Evolutionary conservation across 2,888 invertebrate species (phyloP), one percentile per base, ranked within the genome.

Genomic region (Drosophila parthenogenetica): DNA sequence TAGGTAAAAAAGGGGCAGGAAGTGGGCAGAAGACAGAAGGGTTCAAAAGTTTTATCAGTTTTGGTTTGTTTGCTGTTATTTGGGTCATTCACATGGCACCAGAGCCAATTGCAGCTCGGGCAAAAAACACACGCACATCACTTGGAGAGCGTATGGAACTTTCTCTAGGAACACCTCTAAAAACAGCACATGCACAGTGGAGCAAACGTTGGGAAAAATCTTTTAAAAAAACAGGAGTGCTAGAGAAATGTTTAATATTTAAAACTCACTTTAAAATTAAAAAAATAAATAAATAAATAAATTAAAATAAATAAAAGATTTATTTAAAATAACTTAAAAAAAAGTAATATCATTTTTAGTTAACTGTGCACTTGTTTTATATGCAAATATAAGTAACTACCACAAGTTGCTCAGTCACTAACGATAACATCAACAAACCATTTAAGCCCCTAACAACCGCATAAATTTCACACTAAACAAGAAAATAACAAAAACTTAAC

Each of bases 1-100:
- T 2, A 29, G 29, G 8, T 29, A 8, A 8, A 29, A 8, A 8
- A n/a, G n/a, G n/a, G n/a, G 29, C 29, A 8, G 8, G 29, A 29
- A 29, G 29, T 25, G 7, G 25, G 25, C 10, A 51, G 29, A 45
- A 50, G 17, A 37, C 29, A 51, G 19, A 11, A 22, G 32, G 45
- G 45, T 8, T 35, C 16, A 19, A 63, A 73, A 80, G 54, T 74
- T 69, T 80, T 78, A 65, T 75, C 74, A 73, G 80, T 80, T 57
- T 16, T 16, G 22, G 45, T 46, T 89, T 71, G 74, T 75, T 82
- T 88, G 76, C 71, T 80, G 83, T 82, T 90, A 92, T 92, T 90
- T 91, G 84, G 92, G 92, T 91, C 92, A 92, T 91, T 91, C 91
- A 90, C 91, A 89, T 91, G 90, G 82, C 76, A 69, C 76, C 79